phyloP scores from a whole-genome alignment of 2,797 vertebrate genomes.

The Epinephelus malabaricus region DNA sequence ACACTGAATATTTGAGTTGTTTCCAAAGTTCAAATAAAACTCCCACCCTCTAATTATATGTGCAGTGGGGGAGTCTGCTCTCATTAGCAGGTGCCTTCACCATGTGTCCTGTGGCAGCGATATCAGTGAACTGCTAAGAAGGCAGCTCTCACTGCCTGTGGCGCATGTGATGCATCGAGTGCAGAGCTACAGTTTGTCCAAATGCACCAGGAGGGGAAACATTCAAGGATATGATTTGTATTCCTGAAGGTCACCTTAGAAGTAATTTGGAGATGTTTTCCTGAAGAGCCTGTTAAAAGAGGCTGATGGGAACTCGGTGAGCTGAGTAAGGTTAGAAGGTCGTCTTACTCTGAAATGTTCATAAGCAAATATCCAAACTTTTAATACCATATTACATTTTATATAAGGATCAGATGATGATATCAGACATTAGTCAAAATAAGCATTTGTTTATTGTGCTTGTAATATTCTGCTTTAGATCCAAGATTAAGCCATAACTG shows the following conservation, averaged over 20 bases:
- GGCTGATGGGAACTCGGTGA: not conserved
- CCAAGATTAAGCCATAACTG: too few relatives aligned
- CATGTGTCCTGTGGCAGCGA: slow-evolving; percentile 51
- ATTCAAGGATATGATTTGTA: slow-evolving; percentile 29
- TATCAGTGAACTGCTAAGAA: slow-evolving; percentile 40
- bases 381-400: not conserved
- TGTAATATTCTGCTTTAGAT: slow-evolving; percentile 9
- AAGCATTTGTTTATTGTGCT: not conserved
- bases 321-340: not conserved
- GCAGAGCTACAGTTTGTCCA: slow-evolving; percentile 22
- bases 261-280: slow-evolving; percentile 20
- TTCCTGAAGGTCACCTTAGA: slow-evolving; percentile 36
- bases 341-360: slow-evolving; percentile 10
- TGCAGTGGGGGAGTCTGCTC: slow-evolving; percentile 56
- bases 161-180: slow-evolving; percentile 26
- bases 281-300: not conserved
- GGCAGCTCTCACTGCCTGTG: slow-evolving; percentile 52
- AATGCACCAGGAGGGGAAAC: slow-evolving; percentile 20
- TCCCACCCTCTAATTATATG: slow-evolving; percentile 60
- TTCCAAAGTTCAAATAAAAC: slow-evolving; percentile 56
- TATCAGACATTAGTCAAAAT: slow-evolving; percentile 1
- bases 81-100: slow-evolving; percentile 73
- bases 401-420: not conserved
- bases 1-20: slow-evolving; percentile 53
- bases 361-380: not conserved